Percentiles rank a stretch among this genome's conserved stretches.
phyloP scores from a whole-genome alignment of 2,888 invertebrate species.

The Cryptocephalus primarius region DNA sequence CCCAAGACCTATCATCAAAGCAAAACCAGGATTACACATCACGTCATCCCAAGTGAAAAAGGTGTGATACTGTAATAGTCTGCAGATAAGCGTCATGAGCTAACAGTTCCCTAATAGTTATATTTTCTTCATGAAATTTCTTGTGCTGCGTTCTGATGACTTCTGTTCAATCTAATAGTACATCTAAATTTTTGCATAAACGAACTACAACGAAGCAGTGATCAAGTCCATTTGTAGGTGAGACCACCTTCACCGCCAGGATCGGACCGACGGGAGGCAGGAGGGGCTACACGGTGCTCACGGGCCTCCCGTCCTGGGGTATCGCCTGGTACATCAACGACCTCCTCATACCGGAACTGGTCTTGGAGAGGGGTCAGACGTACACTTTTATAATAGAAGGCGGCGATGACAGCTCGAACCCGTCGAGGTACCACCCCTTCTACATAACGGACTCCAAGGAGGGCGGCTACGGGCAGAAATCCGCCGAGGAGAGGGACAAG shows the following conservation, averaged over 20 bases:
- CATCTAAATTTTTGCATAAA: too few species aligned
- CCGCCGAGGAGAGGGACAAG: constrained; percentile 52
- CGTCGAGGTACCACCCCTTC: constrained; percentile 81
- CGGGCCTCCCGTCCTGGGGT: constrained; percentile 77
- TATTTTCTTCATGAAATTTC: too few species aligned
- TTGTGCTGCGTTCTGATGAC: too few species aligned
- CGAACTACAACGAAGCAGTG: too few species aligned
- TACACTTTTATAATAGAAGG: constrained; percentile 83
- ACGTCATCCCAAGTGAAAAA: too few species aligned
- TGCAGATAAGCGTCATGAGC: too few species aligned
- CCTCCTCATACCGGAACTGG: constrained; percentile 77
- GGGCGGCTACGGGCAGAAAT: constrained; percentile 78
- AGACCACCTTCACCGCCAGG: constrained; percentile 55
- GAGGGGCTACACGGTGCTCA: constrained; percentile 69
- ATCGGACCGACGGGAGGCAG: constrained; percentile 80
- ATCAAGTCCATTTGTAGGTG: constrained; percentile 29
- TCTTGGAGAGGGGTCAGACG: constrained; percentile 74
- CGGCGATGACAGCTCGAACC: constrained; percentile 67
- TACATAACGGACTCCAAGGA: constrained; percentile 81
- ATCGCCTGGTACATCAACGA: constrained; percentile 92
- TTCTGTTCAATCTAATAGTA: too few species aligned
- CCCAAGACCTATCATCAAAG: too few species aligned
- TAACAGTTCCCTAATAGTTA: too few species aligned
- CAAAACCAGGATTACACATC: too few species aligned
- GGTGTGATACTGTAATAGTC: too few species aligned